These are phyloP conservation scores for Picus viridis DNA, from an alignment of 2,797 vertebrate species.

Conservation along the genomic window DNA sequence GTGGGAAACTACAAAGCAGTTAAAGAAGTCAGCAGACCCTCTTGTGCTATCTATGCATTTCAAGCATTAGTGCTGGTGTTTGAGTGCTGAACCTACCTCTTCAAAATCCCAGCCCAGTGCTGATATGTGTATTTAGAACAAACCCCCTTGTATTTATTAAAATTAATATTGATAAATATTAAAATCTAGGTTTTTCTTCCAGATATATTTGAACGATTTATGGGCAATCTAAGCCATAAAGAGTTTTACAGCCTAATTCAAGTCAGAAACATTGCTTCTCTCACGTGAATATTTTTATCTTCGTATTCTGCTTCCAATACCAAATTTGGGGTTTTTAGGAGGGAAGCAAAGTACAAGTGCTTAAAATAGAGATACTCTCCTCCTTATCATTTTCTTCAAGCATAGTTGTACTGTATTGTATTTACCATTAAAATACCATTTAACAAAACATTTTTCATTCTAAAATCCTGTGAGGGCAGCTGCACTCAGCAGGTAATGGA, in stretches of 20 bases:
- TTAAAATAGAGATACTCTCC: background rate
- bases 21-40: background rate
- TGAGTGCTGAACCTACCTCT: background rate
- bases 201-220: background rate
- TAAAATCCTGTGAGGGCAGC: background rate
- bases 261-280: background rate
- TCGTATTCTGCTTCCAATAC: background rate
- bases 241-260: background rate
- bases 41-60: background rate
- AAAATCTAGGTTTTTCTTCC: background rate
- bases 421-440: background rate
- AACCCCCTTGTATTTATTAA: background rate
- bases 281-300: background rate
- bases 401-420: background rate
- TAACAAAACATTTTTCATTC: rapidly evolving
- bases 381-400: background rate
- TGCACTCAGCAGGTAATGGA: background rate
- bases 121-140: background rate
- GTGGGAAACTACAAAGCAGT: background rate
- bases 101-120: background rate
- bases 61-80: background rate
- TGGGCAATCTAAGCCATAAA: background rate
- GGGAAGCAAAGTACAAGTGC: rapidly evolving
- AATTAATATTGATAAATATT: background rate
- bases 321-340: background rate